Evolutionary conservation across 2,888 invertebrate species (phyloP), one percentile per base, ranked within the genome.

Genomic region (Drosophila putrida): DNA sequence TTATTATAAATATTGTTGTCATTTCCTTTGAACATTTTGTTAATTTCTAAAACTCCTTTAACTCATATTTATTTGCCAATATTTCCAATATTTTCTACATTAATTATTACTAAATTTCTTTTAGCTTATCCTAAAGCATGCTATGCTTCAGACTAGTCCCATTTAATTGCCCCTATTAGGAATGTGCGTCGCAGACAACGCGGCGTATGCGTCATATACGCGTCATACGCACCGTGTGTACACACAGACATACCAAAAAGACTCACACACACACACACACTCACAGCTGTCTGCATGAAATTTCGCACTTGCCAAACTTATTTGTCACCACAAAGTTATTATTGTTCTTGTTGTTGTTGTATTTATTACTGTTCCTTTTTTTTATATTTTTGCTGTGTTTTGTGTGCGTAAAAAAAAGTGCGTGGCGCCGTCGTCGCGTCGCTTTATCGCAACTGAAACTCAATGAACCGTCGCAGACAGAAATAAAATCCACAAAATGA

Each of bases 141-240:
- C 50, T 55, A 57, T 13, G 58, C 41, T 28, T 36, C 13, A 6
- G 28, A 36, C 10, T 25, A 27, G 27, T 27, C 53, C 41, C 27
- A 41, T 60, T 60, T 75, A 35, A 38, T 62, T 50, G 44, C 13
- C 62, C 47, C 46, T 33, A 57, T 57, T 59, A 38, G 44, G 63
- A 68, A 31, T 62, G n/a, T 67, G 63, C 71, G 72, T 46, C 71
- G 71, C 72, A 86, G 87, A 86, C 87, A 76, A 54, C 55, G 35
- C 60, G 87, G 60, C 84, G 87, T 82, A 82, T 84, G 72, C 75
- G 75, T 71, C 73, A 73, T 79, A 71, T 46, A 55, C 6, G 39
- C 33, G 47, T 73, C 78, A 77, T 76, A 65, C 72, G 65, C 65
- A 67, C 28, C 25, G 60, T 74, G 36, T 10, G 39, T 73, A 20